Evolutionary conservation across 2,797 vertebrate genomes (phyloP).

Genomic region (Furcifer pardalis): DNA sequence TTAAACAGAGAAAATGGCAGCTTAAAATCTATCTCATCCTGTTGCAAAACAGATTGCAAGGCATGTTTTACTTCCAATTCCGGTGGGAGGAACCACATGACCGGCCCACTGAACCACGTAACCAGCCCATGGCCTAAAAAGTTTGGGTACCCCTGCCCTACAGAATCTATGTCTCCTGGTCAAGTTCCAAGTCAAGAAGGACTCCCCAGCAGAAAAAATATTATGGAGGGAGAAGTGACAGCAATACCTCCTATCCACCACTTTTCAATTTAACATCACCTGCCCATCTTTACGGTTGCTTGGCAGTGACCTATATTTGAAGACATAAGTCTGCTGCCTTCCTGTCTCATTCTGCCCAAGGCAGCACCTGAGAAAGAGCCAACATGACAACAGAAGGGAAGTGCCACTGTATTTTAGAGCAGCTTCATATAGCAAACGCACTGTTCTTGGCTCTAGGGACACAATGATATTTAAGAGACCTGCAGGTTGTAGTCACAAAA

Average conservation of each 20-base stretch:
- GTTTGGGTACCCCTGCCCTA: too few relatives aligned
- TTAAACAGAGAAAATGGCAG: too few relatives aligned
- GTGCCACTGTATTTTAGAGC: constrained; percentile 4
- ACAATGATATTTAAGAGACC: not conserved
- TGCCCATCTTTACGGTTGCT: not conserved
- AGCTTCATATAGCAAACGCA: not conserved
- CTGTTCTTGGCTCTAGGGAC: not conserved
- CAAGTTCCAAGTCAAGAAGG: not conserved
- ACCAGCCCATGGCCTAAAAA: too few relatives aligned
- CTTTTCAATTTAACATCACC: not conserved
- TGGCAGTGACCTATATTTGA: not conserved
- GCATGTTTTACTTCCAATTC: too few relatives aligned
- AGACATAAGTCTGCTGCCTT: not conserved
- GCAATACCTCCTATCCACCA: too few relatives aligned
- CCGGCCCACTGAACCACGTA: too few relatives aligned
- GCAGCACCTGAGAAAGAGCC: not conserved
- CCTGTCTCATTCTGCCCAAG: not conserved
- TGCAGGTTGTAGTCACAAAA: not conserved
- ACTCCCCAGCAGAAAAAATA: not conserved
- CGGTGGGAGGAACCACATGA: too few relatives aligned
- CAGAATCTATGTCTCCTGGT: not conserved
- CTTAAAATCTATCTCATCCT: too few relatives aligned
- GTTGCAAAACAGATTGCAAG: too few relatives aligned
- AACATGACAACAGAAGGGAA: not conserved
- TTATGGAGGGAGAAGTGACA: not conserved